These are phyloP conservation scores for Mystacornis crossleyi DNA, from an alignment of 2,113 vertebrate genomes.

Conservation along the genomic window DNA sequence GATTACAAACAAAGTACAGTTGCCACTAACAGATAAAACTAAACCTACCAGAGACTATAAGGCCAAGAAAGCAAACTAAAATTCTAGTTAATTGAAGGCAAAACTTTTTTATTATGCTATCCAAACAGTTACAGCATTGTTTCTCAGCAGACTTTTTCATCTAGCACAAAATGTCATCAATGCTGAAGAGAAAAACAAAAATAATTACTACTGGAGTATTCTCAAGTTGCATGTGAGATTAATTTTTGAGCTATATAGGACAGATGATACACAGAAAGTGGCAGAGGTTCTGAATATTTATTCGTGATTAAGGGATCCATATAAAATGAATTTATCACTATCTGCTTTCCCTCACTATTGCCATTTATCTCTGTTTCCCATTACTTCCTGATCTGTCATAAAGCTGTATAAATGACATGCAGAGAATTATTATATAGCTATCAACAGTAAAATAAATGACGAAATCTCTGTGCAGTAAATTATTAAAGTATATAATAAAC, in stretches of 20 bases:
- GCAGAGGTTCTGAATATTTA: slow-evolving; percentile 5
- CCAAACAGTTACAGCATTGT: background rate
- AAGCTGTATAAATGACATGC: background rate
- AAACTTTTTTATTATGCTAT: background rate
- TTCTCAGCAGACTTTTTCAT: background rate
- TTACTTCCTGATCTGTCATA: background rate
- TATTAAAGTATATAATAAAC: slow-evolving; percentile 2
- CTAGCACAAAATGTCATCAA: background rate
- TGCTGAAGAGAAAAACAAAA: background rate
- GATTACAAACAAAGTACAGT: background rate
- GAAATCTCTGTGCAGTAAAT: background rate
- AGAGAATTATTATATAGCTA: background rate
- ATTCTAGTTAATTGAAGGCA: background rate
- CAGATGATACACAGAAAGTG: background rate
- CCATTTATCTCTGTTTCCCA: background rate
- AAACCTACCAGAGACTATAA: background rate
- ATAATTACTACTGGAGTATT: background rate
- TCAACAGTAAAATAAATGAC: slow-evolving; percentile 23
- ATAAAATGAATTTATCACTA: background rate
- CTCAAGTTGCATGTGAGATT: background rate
- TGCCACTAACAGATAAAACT: background rate
- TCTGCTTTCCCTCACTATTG: background rate
- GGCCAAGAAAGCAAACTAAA: background rate
- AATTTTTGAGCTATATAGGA: background rate
- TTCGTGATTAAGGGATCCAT: slow-evolving; percentile 29